phyloP scores from a whole-genome alignment of 2,113 vertebrate species.

The Heptranchias perlo region DNA sequence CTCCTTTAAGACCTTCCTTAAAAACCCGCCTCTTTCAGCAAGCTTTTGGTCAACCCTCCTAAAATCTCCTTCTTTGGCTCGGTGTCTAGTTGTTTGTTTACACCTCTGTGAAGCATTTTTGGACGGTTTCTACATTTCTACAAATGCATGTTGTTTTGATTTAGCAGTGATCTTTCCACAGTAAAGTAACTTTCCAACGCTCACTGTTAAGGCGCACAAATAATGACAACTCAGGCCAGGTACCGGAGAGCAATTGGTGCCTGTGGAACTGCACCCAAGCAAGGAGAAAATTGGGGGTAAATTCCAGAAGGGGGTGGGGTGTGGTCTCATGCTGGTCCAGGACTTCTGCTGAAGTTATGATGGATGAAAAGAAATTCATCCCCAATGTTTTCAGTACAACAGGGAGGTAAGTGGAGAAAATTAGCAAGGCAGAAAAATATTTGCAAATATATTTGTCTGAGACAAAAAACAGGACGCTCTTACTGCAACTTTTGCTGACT shows the following conservation, averaged over 20 bases:
- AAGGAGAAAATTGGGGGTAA: not conserved
- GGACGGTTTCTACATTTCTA: not conserved
- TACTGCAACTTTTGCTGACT: not conserved
- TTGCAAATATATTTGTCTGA: not conserved
- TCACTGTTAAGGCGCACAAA: not conserved
- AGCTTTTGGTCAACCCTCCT: not conserved
- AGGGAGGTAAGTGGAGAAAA: not conserved
- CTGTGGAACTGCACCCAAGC: not conserved
- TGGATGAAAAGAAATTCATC: not conserved
- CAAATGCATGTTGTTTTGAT: not conserved
- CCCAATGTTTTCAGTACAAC: not conserved
- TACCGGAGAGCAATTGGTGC: not conserved
- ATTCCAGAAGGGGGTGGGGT: not conserved
- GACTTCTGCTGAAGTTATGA: not conserved
- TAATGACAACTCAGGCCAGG: not conserved
- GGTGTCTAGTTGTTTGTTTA: not conserved
- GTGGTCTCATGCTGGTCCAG: not conserved
- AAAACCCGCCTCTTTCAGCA: not conserved
- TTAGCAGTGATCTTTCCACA: not conserved
- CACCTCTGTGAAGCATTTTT: not conserved
- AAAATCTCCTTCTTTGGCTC: not conserved
- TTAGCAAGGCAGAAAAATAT: not conserved
- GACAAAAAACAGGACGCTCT: not conserved
- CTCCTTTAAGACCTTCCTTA: not conserved
- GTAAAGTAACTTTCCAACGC: not conserved